Evolutionary conservation across 2,113 vertebrate species (phyloP).

Genomic region (Rynchops niger): DNA sequence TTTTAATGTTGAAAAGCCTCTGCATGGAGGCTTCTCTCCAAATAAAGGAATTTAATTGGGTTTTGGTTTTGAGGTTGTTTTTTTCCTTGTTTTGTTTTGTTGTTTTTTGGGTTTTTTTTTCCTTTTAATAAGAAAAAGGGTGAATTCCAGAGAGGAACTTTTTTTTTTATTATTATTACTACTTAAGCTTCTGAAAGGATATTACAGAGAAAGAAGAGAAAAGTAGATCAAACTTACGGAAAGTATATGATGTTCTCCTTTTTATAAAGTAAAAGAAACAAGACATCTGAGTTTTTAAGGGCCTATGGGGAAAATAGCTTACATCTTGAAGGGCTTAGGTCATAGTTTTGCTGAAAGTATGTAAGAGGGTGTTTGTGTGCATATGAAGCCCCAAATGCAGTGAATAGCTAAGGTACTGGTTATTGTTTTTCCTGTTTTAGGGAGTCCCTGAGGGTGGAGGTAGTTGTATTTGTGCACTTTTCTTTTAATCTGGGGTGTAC

Average conservation of each 20-base stretch:
- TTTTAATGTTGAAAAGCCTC: neutral
- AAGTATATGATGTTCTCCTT: neutral
- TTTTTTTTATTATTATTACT: neutral
- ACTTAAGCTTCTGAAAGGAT: neutral
- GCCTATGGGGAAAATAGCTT: neutral
- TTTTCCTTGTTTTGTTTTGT: neutral
- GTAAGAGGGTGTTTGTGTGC: neutral
- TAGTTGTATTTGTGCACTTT: neutral
- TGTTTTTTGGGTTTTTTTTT: neutral
- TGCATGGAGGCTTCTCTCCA: neutral
- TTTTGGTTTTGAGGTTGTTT: neutral
- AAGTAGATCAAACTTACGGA: neutral
- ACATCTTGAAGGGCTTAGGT: neutral
- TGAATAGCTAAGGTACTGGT: neutral
- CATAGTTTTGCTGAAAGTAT: neutral
- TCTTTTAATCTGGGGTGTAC: neutral
- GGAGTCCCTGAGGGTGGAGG: neutral
- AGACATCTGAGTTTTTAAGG: neutral
- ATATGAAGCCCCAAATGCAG: neutral
- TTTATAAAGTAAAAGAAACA: neutral
- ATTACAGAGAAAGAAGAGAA: neutral
- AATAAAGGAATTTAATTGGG: neutral
- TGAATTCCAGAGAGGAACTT: neutral
- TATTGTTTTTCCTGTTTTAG: neutral
- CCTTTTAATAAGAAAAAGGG: neutral